Percentiles rank a stretch among this genome's conserved stretches.
Evolutionary conservation across 2,888 invertebrate species (phyloP).

Genomic region (Charanyca ferruginea): DNA sequence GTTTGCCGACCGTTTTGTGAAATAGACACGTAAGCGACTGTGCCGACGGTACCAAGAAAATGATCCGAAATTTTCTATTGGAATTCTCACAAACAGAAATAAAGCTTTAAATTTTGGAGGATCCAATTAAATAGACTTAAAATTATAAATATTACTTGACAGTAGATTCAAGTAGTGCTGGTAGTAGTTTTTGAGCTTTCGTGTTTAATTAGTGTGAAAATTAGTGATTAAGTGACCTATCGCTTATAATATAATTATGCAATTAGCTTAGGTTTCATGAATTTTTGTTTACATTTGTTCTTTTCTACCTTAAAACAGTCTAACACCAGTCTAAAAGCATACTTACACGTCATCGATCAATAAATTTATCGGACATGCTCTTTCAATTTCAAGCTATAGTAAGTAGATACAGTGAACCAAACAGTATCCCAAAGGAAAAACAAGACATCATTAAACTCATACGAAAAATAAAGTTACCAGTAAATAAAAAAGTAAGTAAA

Average conservation of each 20-base stretch:
- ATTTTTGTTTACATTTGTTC: conserved; percentile 9
- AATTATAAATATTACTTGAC: too few species aligned
- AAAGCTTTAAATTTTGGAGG: conserved; percentile 11
- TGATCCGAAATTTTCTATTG: conserved; percentile 9
- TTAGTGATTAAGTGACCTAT: too few species aligned
- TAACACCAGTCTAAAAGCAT: conserved; percentile 21
- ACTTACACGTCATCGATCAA: conserved; percentile 28
- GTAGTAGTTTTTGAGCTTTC: too few species aligned
- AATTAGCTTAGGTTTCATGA: not conserved
- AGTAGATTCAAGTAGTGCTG: too few species aligned
- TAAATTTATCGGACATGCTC: conserved; percentile 33
- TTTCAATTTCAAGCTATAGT: conserved; percentile 16
- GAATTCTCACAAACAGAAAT: conserved; percentile 12
- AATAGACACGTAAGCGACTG: conserved; percentile 34
- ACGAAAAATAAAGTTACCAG: not conserved
- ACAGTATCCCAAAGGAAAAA: conserved; percentile 27
- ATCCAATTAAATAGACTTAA: conserved; percentile 17
- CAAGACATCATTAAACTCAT: not conserved
- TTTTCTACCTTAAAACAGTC: not conserved
- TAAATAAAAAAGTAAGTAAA: too few species aligned
- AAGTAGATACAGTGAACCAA: not conserved
- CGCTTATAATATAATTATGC: too few species aligned
- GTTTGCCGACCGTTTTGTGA: conserved; percentile 39
- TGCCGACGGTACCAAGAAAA: conserved; percentile 26
- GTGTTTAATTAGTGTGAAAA: too few species aligned